Base-by-base conservation (phyloP, 2,113 vertebrate genomes). In the Zeus faber region DNA sequence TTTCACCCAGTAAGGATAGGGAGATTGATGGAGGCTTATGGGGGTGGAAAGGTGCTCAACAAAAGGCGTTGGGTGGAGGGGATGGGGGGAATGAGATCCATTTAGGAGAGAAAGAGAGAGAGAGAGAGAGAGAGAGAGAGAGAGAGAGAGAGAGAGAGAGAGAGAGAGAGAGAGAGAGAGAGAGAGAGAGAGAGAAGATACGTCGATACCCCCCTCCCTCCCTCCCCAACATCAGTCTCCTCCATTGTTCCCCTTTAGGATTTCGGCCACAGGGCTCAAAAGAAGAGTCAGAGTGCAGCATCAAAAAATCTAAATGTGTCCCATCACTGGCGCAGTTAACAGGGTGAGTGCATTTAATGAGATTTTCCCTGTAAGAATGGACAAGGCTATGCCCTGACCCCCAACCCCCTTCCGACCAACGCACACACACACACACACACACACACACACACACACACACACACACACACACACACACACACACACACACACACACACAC, bases 271-370 rank as follows among this genome's bases (percentile, higher is more conserved):
- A 57, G 58, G 64, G 62, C 77, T 76, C 70, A 73, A 74, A 66
- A 70, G 53, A 59, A 74, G 67, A 51, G 54, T 44, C 44, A 27
- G 48, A 65, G 62, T 58, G 57, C 61, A 70, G 68, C 81, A 78
- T 80, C 78, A 63, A 87, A 37, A 37, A 82, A 88, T 82, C 61
- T 68, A 68, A 73, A 52, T 73, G 69, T 76, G 83, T 80, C 65
- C 75, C 51, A 45, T 58, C 48, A 56, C 55, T 72, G 62, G 69
- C 72, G 65, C 50, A 62, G 65, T 54, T 61, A 59, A 71, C 55
- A 70, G 73, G 65, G 73, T 75, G 66, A 75, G 7, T 68, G 54
- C 57, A 41, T 77, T 79, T 84, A 78, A 72, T 82, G 57, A 76
- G 71, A 69, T 79, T 76, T 74, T 60, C 55, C 54, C 56, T 52